Evolutionary conservation across 2,113 vertebrate species (phyloP).

Genomic region (Channa argus): DNA sequence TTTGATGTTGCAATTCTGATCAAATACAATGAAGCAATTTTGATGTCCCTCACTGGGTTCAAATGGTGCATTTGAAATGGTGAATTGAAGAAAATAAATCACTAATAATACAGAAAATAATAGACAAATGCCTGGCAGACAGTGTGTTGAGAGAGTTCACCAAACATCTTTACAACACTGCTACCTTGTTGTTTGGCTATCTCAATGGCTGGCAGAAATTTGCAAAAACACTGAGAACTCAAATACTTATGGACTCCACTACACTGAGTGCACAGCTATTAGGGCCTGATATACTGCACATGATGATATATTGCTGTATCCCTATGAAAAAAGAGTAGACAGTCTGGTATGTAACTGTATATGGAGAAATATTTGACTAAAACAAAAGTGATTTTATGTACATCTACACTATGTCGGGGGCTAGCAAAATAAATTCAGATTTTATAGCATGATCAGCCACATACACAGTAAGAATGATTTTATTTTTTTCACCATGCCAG

Average conservation of each 20-base stretch:
- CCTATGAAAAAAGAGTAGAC: background rate
- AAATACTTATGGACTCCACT: too few relatives aligned
- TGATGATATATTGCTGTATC: background rate
- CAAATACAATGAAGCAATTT: background rate
- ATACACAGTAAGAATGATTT: too few relatives aligned
- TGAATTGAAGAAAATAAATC: background rate
- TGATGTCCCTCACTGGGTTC: slow-evolving; percentile 4
- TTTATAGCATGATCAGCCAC: too few relatives aligned
- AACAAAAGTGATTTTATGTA: background rate
- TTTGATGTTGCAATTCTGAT: slow-evolving; percentile 10
- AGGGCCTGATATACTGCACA: too few relatives aligned
- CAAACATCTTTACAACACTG: background rate
- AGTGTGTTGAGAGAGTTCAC: background rate
- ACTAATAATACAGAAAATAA: slow-evolving; percentile 6
- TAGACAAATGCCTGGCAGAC: slow-evolving; percentile 1
- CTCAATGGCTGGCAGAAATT: slow-evolving; percentile 20
- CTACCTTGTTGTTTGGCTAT: background rate
- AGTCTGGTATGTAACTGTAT: background rate
- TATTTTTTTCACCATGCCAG: too few relatives aligned
- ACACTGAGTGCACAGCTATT: too few relatives aligned
- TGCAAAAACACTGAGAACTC: background rate
- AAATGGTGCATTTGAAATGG: slow-evolving; percentile 16
- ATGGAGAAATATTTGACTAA: background rate
- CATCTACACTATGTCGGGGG: background rate
- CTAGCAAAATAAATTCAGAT: too few relatives aligned